phyloP scores from a whole-genome alignment of 2,888 invertebrate genomes.

The Spilosoma lubricipeda region DNA sequence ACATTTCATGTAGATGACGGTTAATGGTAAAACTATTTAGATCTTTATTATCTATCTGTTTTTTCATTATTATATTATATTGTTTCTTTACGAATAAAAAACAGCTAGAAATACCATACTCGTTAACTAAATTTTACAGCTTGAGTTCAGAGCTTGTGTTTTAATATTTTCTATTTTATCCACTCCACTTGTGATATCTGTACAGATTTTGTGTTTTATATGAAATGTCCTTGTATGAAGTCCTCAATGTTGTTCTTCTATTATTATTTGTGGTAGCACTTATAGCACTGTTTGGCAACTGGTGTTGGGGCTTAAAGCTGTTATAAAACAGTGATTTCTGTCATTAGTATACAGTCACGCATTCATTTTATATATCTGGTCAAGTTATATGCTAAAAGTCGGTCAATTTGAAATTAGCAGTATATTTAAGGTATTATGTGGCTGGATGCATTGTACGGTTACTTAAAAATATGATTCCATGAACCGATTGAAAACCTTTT shows the following conservation, averaged over 20 bases:
- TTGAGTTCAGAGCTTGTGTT: background rate
- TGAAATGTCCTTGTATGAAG: constrained; percentile 43
- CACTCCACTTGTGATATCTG: background rate
- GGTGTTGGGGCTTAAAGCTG: constrained; percentile 73
- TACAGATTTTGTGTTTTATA: background rate
- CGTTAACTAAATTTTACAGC: background rate
- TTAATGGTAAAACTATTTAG: constrained; percentile 1
- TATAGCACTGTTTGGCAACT: constrained; percentile 72
- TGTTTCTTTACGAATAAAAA: background rate
- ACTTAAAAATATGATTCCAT: constrained; percentile 6
- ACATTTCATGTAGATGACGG: constrained; percentile 54
- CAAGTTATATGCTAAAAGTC: background rate
- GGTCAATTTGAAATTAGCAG: background rate
- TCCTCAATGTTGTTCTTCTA: constrained; percentile 62
- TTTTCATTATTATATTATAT: background rate
- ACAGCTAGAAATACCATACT: background rate
- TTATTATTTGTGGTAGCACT: constrained; percentile 71
- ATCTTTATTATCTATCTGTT: background rate
- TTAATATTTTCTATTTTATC: background rate
- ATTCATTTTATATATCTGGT: background rate
- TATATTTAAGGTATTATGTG: constrained; percentile 21
- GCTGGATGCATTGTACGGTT: constrained; percentile 33
- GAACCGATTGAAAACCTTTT: constrained; percentile 17
- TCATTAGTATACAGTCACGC: constrained; percentile 36
- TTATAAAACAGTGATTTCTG: constrained; percentile 44